Base-by-base conservation (phyloP, 2,888 invertebrate species). In the Emmelina monodactyla region DNA sequence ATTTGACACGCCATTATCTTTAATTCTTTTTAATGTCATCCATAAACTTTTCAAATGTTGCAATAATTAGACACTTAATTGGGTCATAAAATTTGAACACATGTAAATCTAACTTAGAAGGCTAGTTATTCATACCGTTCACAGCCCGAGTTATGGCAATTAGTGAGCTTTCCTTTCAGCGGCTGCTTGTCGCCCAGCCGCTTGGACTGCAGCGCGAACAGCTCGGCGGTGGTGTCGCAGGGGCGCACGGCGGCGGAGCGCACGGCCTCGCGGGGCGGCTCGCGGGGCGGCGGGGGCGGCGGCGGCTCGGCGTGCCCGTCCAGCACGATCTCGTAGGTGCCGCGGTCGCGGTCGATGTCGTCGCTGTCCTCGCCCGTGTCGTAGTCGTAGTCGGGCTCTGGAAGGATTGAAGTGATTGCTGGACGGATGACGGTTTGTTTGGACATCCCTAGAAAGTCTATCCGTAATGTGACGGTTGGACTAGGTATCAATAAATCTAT, bases 171-270 rank as follows among this genome's bases (percentile, higher is more conserved):
- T 36, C 92, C 94, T 73, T 93, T 94, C 2, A 92, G 79, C 16
- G 92, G 93, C 69, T 91, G 92, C 45, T 88, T 91, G 50, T 88
- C 89, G 53, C 88, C 92, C 28, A 93, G 82, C 44, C 91, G 80
- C 15, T 91, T 88, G 0, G 92, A 91, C 64, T 93, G 92, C 25
- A 93, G 66, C 39, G 90, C 87, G 66, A 92, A 95, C 19, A 95
- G 84, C 62, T 94, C 92, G 0, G 92, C 91, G 61, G 89, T 89
- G 47, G 93, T 88, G 65, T 94, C 94, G 59, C 95, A 95, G 0
- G 91, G 88, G 19, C 92, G 79, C 16, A 89, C 86, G 16, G 86
- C 85, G 28, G 84, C 72, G 2, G 79, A 71, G 32, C 75, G 63
- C 38, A 80, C 82, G 3, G 82, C 80, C 28, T 83, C 82, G 37